Evolutionary conservation across 2,888 invertebrate genomes (phyloP), one percentile per base, ranked within the genome.

Genomic region (Troglohyphantes excavatus): DNA sequence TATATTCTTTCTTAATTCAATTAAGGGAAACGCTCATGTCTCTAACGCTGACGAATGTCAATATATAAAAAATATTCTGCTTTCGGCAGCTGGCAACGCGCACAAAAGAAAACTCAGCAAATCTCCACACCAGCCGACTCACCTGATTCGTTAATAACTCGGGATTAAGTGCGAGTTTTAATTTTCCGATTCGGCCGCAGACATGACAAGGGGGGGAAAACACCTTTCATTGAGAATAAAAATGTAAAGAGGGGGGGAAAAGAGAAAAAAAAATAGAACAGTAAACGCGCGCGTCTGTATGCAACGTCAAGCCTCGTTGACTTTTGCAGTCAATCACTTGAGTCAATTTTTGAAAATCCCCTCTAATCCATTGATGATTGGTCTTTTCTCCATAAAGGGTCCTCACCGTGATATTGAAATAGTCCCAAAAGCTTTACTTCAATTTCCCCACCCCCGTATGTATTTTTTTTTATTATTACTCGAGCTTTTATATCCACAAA

Each of bases 331-430:
- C 85, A 86, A 78, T 86, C 76, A 33, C 39, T 68, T 43, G 68
- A 78, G 70, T 70, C 85, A 73, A 86, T 86, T 86, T 86, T 59
- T 23, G 26, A 83, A 83, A 83, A 65, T 19, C 61, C 23, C 59
- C 53, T 59, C 23, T 83, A 83, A 83, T 83, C 83, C 83, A 73
- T n/a, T 46, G 29, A 19, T 83, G 83, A 83, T 83, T 83, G 83
- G 70, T 81, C 23, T 39, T 59, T 75, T 19, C 11, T 9, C n/a
- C n/a, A 27, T 29, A 65, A 78, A 61, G 61, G 78, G 26, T 17
- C 23, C 26, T 63, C 75, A 2, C 21, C 7, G 26, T 63, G 63
- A 26, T 78, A 78, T 78, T 78, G 78, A 78, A 78, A 65, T 78
- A 78, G 63, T 43, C 63, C 61, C 76, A 26, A 63, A 78, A 65